These are phyloP conservation scores for Epirrita christyi DNA, from an alignment of 2,888 invertebrate genomes.

Conservation along the genomic window DNA sequence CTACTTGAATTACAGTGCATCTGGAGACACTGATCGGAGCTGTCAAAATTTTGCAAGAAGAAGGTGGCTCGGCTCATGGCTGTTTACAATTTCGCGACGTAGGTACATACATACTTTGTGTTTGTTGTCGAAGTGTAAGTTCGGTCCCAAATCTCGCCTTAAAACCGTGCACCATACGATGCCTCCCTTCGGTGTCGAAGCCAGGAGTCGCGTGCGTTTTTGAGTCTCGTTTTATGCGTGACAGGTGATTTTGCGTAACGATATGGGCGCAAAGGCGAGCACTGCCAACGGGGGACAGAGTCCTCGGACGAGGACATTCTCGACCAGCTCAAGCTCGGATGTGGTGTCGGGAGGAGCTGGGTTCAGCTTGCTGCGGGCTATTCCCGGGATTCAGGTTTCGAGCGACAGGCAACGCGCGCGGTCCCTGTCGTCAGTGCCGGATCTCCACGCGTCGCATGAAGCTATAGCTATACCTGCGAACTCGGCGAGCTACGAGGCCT, in stretches of 20 bases:
- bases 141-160: conserved; percentile 49
- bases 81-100: conserved; percentile 79
- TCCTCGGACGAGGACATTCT: conserved; percentile 90
- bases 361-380: conserved; percentile 88
- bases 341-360: conserved; percentile 86
- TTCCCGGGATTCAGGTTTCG: conserved; percentile 89
- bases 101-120: no score
- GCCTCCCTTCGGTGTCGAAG: conserved; percentile 76
- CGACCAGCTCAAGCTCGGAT: conserved; percentile 88
- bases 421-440: conserved; percentile 93
- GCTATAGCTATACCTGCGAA: conserved; percentile 87
- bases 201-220: conserved; percentile 72
- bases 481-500: conserved; percentile 86
- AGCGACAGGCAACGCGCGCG: conserved; percentile 93
- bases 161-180: conserved; percentile 71
- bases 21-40: conserved; percentile 48
- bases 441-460: conserved; percentile 86
- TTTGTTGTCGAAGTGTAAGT: conserved; percentile 66
- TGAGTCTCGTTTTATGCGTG: conserved; percentile 68
- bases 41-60: conserved; percentile 83
- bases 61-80: conserved; percentile 74
- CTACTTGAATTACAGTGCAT: conserved; percentile 48
- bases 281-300: conserved; percentile 91
- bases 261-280: conserved; percentile 94
- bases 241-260: conserved; percentile 79